Evolutionary conservation across 1,140 invertebrate genomes (phyloP).

Genomic region (Drosophila nigromelanica): DNA sequence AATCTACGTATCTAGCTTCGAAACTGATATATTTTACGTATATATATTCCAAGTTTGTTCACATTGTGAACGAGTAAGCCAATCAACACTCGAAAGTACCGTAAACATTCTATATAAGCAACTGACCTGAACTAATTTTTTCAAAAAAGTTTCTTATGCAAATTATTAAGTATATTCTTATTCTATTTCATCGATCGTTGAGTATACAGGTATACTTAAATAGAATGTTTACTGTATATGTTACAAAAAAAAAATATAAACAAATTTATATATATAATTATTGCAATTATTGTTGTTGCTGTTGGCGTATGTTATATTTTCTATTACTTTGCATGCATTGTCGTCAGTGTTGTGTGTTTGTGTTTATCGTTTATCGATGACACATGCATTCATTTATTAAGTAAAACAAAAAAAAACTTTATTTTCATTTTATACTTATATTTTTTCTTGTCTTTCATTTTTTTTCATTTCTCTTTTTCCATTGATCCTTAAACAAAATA

Average conservation of each 20-base stretch:
- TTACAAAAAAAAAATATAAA: background rate
- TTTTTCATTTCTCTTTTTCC: slow-evolving; percentile 31
- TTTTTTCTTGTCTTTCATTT: slow-evolving; percentile 27
- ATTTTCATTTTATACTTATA: slow-evolving; percentile 14
- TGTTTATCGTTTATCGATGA: slow-evolving; percentile 16
- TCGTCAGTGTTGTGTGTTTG: slow-evolving; percentile 14
- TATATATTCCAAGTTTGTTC: too few relatives aligned
- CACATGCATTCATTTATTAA: slow-evolving; percentile 5
- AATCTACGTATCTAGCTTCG: too few relatives aligned
- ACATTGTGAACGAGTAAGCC: background rate
- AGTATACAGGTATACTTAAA: too few relatives aligned
- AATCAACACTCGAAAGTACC: background rate
- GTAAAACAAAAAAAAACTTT: background rate
- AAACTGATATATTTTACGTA: background rate
- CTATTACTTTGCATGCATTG: slow-evolving; percentile 44
- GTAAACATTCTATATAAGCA: too few relatives aligned
- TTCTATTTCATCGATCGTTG: too few relatives aligned
- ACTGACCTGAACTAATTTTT: too few relatives aligned
- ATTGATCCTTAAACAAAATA: slow-evolving; percentile 16
- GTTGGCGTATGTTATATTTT: slow-evolving; percentile 30
- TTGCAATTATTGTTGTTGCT: slow-evolving; percentile 47
- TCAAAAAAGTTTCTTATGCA: too few relatives aligned
- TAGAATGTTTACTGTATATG: too few relatives aligned
- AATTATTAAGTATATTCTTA: too few relatives aligned
- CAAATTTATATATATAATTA: background rate